Evolutionary conservation across 2,888 invertebrate species (phyloP).

Genomic region (Sinohyriopsis cumingii): DNA sequence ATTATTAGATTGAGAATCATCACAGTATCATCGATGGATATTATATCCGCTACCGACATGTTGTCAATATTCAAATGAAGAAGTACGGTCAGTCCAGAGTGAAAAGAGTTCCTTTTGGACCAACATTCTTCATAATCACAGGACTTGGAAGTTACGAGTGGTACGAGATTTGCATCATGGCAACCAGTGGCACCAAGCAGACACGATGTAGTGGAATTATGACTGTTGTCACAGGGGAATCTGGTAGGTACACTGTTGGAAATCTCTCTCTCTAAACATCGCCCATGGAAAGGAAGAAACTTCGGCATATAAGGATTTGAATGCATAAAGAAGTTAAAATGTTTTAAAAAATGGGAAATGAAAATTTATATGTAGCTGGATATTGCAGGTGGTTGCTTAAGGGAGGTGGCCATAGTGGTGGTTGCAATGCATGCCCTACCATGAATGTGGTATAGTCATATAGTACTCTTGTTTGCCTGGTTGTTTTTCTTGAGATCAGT

Average conservation of each 20-base stretch:
- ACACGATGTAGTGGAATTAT: conserved; percentile 53
- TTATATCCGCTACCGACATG: conserved; percentile 51
- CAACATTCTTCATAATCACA: conserved; percentile 73
- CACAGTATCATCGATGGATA: conserved; percentile 62
- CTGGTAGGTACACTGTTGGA: conserved; percentile 16
- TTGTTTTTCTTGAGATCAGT: too few species aligned
- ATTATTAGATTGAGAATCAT: conserved; percentile 52
- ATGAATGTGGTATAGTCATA: too few species aligned
- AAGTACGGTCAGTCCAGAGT: conserved; percentile 25
- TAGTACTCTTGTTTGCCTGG: too few species aligned
- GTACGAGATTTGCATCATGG: conserved; percentile 94
- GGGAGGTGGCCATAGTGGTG: too few species aligned
- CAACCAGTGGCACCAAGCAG: conserved; percentile 69
- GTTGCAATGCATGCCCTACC: too few species aligned
- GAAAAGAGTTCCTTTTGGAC: conserved; percentile 32
- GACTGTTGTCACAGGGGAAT: conserved; percentile 52
- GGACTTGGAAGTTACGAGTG: conserved; percentile 87
- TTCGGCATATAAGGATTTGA: too few species aligned
- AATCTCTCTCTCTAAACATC: too few species aligned
- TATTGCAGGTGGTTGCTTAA: too few species aligned
- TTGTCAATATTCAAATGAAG: conserved; percentile 32
- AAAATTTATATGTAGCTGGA: too few species aligned
- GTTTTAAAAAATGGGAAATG: too few species aligned
- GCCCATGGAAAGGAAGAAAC: too few species aligned
- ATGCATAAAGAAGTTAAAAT: too few species aligned